Evolutionary conservation across 2,797 vertebrate genomes (phyloP), one percentile per base, ranked within the genome.

Genomic region (Harpagifer antarcticus): DNA sequence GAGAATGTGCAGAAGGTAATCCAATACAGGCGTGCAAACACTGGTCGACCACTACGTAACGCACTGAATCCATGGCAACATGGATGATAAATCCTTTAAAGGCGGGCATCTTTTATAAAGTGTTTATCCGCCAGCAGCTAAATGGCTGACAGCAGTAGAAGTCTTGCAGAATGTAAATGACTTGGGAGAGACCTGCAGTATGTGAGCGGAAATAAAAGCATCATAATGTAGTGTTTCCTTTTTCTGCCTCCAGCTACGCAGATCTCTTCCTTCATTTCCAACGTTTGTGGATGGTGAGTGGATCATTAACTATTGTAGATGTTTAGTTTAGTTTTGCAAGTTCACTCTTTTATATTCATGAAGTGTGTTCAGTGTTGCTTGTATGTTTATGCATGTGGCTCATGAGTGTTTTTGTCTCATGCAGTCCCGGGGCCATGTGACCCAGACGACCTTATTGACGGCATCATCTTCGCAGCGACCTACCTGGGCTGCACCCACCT

Each of bases 401-500:
- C 70, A 79, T 20, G 0, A 23, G 15, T 58, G 14, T 3, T 3
- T 61, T 48, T 64, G 45, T 9, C 56, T 47, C 85, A 10, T 43
- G 15, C 85, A 99, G 98, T 99, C 85, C 97, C 98, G 2, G 97
- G 98, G 87, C 98, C 98, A 2, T 99, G 98, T 14, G 98, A 99
- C 93, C 97, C 98, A 0, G 97, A 98, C 81, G 98, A 99, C 89
- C 94, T 99, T 71, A 98, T 99, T 0, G 98, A 99, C 76, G 98
- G 98, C 87, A 98, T 99, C 13, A 99, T 99, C 92, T 99, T 99
- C 91, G 98, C 98, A 14, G 97, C 98, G 11, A 98, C 97, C 84
- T 99, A 98, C 91, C 94, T 99, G 89, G 98, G 98, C 87, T 99
- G 96, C 59, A 99, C 98, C 68, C 97, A 99, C 78, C 95, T 99